Percentiles rank a stretch among this genome's conserved stretches.
Evolutionary conservation across 2,888 invertebrate species (phyloP).

Genomic region (Lottia scabra): DNA sequence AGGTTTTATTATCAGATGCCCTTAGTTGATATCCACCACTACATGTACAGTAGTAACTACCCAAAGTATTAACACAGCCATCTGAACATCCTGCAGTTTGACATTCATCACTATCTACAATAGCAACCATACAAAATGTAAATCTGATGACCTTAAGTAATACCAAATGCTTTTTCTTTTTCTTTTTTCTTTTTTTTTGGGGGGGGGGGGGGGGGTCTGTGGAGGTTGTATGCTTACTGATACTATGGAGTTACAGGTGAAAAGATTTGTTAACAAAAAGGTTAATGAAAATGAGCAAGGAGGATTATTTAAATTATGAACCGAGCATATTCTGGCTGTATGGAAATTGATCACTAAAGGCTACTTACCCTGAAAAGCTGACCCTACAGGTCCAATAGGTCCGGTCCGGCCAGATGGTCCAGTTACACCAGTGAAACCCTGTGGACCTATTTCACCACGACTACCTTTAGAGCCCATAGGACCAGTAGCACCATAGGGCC

Average conservation of each 20-base stretch:
- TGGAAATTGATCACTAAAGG: too few relatives aligned
- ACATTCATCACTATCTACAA: constrained; percentile 9
- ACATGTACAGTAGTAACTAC: constrained; percentile 13
- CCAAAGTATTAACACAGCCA: constrained; percentile 10
- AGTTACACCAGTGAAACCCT: constrained; percentile 11
- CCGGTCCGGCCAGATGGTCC: constrained; percentile 18
- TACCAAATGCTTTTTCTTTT: too few relatives aligned
- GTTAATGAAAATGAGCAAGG: too few relatives aligned
- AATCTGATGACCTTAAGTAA: not conserved
- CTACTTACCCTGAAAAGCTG: not conserved
- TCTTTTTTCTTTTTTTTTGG: too few relatives aligned
- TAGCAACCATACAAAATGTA: not conserved
- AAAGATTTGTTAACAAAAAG: too few relatives aligned
- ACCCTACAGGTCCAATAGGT: constrained; percentile 4
- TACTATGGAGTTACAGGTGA: too few relatives aligned
- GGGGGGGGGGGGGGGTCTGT: too few relatives aligned
- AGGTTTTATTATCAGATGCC: constrained; percentile 11
- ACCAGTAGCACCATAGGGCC: constrained; percentile 10
- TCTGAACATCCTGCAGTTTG: constrained; percentile 2
- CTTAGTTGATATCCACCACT: constrained; percentile 5
- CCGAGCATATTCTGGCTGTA: too few relatives aligned
- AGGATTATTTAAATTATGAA: too few relatives aligned
- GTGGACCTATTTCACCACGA: constrained; percentile 12
- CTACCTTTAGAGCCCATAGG: constrained; percentile 8
- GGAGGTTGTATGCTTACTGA: too few relatives aligned